phyloP scores from a whole-genome alignment of 2,888 invertebrate genomes.

The Meloe dianella region DNA sequence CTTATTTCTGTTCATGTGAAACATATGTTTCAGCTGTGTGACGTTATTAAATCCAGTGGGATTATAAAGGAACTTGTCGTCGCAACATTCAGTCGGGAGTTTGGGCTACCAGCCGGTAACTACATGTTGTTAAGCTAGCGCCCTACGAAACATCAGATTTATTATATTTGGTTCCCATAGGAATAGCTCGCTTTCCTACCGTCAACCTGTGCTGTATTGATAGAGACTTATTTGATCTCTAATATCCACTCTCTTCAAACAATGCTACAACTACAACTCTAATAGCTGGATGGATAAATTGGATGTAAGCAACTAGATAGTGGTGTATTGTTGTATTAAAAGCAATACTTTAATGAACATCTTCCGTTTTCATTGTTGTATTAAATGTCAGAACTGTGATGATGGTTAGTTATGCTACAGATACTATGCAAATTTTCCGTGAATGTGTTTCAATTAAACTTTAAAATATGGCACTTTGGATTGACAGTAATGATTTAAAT shows the following conservation, averaged over 20 bases:
- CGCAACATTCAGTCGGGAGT: constrained; percentile 25
- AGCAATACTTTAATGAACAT: constrained; percentile 5
- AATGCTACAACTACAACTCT: constrained; percentile 16
- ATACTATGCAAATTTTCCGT: constrained; percentile 12
- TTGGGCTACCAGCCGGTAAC: constrained; percentile 30
- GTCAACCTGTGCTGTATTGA: constrained; percentile 40
- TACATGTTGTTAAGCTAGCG: constrained; percentile 38
- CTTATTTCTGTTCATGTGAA: constrained; percentile 16
- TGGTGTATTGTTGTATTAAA: constrained; percentile 4
- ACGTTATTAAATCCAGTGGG: constrained; percentile 31
- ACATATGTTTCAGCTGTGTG: constrained; percentile 22
- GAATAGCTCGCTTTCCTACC: constrained; percentile 33
- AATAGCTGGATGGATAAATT: background rate
- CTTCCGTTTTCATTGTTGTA: background rate
- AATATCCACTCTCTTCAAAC: constrained; percentile 3
- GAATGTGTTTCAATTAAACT: constrained; percentile 10
- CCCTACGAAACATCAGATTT: constrained; percentile 37
- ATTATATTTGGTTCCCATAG: constrained; percentile 40
- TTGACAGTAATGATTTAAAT: background rate
- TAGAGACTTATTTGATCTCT: constrained; percentile 14
- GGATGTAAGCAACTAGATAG: constrained; percentile 10
- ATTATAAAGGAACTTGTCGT: constrained; percentile 20
- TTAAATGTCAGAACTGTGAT: constrained; percentile 12
- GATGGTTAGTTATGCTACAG: background rate
- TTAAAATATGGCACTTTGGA: background rate